A percentile compares a stretch with the other conserved stretches of the same genome.
phyloP scores from a whole-genome alignment of 2,797 vertebrate genomes.

The Tarsius wallacei region DNA sequence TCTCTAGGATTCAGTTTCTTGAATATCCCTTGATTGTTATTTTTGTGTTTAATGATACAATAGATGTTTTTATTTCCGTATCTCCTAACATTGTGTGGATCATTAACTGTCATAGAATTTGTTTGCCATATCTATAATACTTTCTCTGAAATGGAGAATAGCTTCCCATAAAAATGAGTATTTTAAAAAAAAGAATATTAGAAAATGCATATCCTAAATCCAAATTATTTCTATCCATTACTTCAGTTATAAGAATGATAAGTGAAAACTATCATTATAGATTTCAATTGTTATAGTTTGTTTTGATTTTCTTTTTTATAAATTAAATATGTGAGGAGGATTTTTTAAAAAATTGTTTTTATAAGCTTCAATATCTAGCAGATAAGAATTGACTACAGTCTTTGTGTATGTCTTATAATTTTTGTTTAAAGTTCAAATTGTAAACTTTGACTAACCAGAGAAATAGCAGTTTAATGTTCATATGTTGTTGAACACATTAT shows the following conservation, averaged over 20 bases:
- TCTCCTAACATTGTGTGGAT: not conserved
- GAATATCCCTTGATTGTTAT: not conserved
- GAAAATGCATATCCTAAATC: not conserved
- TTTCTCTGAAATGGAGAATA: not conserved
- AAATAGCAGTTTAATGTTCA: not conserved
- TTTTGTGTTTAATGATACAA: not conserved
- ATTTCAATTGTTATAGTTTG: not conserved
- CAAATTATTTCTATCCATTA: constrained; percentile 17
- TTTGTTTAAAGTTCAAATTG: not conserved
- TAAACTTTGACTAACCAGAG: not conserved
- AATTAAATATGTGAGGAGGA: not conserved
- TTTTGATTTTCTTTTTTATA: not conserved
- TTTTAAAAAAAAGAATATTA: not conserved
- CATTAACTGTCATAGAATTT: not conserved
- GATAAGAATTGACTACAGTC: not conserved
- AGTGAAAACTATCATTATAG: not conserved
- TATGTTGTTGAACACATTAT: not conserved
- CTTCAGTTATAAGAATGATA: not conserved
- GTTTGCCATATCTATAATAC: not conserved
- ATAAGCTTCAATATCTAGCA: not conserved
- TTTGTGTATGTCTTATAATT: not conserved
- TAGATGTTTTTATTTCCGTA: not conserved
- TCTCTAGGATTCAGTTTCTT: not conserved
- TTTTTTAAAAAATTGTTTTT: not conserved
- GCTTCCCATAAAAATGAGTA: not conserved